Conservation (phyloP, 2,888 invertebrate genomes). For the Caenorhabditis becei region DNA sequence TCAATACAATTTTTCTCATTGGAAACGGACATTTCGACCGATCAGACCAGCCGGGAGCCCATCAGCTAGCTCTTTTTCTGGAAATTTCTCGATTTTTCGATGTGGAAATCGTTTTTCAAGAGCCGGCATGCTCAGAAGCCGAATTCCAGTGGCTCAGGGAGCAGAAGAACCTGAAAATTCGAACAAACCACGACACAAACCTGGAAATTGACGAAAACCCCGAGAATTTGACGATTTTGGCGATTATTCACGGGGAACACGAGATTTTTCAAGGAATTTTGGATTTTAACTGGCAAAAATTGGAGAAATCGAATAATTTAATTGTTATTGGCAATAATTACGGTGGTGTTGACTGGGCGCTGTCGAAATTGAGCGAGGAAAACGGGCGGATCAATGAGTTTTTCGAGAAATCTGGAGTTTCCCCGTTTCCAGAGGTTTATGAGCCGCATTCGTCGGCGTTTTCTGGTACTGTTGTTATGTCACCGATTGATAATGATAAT, state of each 20-base stretch:
- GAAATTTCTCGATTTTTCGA: slow-evolving; percentile 45
- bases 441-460: slow-evolving; percentile 36
- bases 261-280: slow-evolving; percentile 59
- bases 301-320: slow-evolving; percentile 18
- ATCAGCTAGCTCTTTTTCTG: slow-evolving; percentile 66
- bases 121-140: slow-evolving; percentile 47
- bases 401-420: slow-evolving; percentile 4
- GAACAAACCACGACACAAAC: slow-evolving; percentile 17
- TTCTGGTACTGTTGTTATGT: slow-evolving; percentile 37
- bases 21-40: slow-evolving; percentile 74
- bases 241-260: slow-evolving; percentile 64
- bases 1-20: slow-evolving; percentile 48
- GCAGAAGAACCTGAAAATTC: slow-evolving; percentile 35
- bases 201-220: slow-evolving; percentile 30
- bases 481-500: background rate
- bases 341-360: slow-evolving; percentile 26
- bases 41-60: slow-evolving; percentile 61
- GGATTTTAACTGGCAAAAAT: slow-evolving; percentile 36
- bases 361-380: slow-evolving; percentile 10
- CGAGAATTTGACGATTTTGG: slow-evolving; percentile 16
- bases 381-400: slow-evolving; percentile 23
- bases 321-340: slow-evolving; percentile 66
- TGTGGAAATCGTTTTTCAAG: slow-evolving; percentile 59
- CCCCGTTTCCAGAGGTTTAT: slow-evolving; percentile 11
- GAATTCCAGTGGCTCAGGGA: slow-evolving; percentile 59